phyloP scores from a whole-genome alignment of 37 sponge, comb jelly and placozoan genomes.

The Halisarca cf. caerulea region DNA sequence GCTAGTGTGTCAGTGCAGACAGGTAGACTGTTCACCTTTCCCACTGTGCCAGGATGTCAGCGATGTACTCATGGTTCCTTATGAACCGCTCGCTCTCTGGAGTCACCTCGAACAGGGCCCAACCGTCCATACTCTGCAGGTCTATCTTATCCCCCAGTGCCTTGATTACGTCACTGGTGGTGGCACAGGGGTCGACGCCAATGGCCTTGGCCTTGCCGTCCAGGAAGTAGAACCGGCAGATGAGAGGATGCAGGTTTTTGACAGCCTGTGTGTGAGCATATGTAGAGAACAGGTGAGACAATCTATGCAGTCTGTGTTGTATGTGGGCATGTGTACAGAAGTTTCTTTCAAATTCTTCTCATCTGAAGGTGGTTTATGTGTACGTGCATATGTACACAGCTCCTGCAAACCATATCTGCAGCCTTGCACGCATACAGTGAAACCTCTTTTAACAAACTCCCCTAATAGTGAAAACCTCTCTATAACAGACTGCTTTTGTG shows the following conservation, averaged over 20 bases:
- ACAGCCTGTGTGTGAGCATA: slow-evolving; percentile 55
- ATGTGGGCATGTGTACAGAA: too few relatives aligned
- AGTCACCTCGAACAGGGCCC: slow-evolving; percentile 95
- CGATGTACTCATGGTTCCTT: slow-evolving; percentile 89
- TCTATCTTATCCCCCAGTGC: slow-evolving; percentile 87
- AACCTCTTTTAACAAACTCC: too few relatives aligned
- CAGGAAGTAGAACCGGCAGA: slow-evolving; percentile 96
- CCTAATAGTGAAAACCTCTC: too few relatives aligned
- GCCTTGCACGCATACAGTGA: too few relatives aligned
- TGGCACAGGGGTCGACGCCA: slow-evolving; percentile 84
- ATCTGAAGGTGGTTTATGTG: too few relatives aligned
- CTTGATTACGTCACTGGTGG: slow-evolving; percentile 80
- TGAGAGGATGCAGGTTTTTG: slow-evolving; percentile 75
- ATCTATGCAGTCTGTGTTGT: too few relatives aligned
- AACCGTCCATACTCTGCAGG: slow-evolving; percentile 87
- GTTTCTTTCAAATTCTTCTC: too few relatives aligned
- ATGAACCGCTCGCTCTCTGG: slow-evolving; percentile 91
- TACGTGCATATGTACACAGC: too few relatives aligned
- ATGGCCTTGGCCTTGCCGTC: slow-evolving; percentile 96
- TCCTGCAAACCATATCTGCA: too few relatives aligned
- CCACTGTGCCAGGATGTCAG: slow-evolving; percentile 95
- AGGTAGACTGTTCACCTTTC: slow-evolving; percentile 87
- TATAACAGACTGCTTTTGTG: too few relatives aligned
- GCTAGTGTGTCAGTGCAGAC: too few relatives aligned
- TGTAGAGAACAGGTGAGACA: too few relatives aligned